Base-by-base conservation (phyloP, 1,140 invertebrate species). In the Drosophila nigrodunni region DNA sequence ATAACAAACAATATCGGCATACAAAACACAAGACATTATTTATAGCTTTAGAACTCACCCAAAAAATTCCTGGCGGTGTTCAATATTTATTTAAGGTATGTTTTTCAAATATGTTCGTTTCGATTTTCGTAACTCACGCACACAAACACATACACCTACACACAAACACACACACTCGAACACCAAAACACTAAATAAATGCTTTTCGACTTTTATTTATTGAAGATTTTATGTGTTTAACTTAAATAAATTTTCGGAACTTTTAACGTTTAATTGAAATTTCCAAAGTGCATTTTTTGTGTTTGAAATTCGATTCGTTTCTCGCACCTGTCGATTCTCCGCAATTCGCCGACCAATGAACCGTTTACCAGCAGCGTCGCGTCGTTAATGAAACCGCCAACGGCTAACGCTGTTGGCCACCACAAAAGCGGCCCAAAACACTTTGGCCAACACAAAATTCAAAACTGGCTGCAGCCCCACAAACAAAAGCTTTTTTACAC, bases 11-110 rank as follows among this genome's bases (percentile, higher is more conserved):
- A 62, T 37, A 52, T 54, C 47, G 13, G 41, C 21, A 44, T 59
- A 55, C 55, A 75, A 55, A 72, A 39, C 61, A 65, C 41, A 21
- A 59, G 39, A 65, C 52, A 72, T 74, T 88, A 87, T 88, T 88
- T 88, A 88, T 88, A 78, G 82, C 7, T 82, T 15, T 64, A 68
- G 60, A 78, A 88, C 83, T 88, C 67, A 88, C 83, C 83, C 87
- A 80, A 85, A 74, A 75, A 77, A 75, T 69, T 87, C 70, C 66
- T 60, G 15, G 71, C 58, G 78, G 67, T 79, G 69, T 74, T 82
- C 71, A 70, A 88, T 80, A 69, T 78, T 70, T 49, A 69, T 71
- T 83, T 39, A 77, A 73, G 59, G 55, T 68, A 61, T 61, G 47
- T 58, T 66, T 70, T 50, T 66, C 34, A 30, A 65, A 71, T 54